phyloP scores from a whole-genome alignment of 2,888 invertebrate species.

The Trachelus stipa region DNA sequence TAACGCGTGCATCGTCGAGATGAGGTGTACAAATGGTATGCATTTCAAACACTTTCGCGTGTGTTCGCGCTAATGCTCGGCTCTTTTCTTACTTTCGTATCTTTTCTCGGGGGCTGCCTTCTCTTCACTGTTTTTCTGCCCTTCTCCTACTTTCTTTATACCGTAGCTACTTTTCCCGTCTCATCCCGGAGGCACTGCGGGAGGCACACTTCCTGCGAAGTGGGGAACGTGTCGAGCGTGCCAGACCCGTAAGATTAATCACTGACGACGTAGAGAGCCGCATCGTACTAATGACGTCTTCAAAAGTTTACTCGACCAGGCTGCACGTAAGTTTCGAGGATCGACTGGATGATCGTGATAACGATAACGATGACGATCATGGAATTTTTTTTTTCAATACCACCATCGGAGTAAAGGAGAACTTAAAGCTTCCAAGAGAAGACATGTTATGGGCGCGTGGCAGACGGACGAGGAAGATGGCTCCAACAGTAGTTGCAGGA shows the following conservation, averaged over 20 bases:
- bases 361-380: neutral
- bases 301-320: neutral
- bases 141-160: neutral
- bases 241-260: slow-evolving; percentile 44
- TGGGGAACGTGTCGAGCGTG: slow-evolving; percentile 34
- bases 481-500: neutral
- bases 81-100: slow-evolving; percentile 4
- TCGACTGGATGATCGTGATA: neutral
- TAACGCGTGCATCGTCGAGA: slow-evolving; percentile 21
- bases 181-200: neutral
- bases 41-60: slow-evolving; percentile 5
- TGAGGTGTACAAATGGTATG: slow-evolving; percentile 2
- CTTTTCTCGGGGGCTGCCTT: slow-evolving; percentile 10
- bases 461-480: neutral
- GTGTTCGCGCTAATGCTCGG: neutral
- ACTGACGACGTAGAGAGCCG: slow-evolving; percentile 32
- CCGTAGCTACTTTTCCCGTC: neutral
- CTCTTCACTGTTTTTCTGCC: slow-evolving; percentile 6
- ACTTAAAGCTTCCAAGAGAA: neutral
- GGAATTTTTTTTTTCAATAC: neutral
- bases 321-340: neutral
- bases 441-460: neutral
- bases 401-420: neutral
- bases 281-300: neutral
- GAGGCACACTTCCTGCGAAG: neutral